Percentiles rank a stretch among this genome's conserved stretches.
These are phyloP conservation scores for Cerastis leucographa DNA, from an alignment of 2,888 invertebrate genomes.

Conservation along the genomic window DNA sequence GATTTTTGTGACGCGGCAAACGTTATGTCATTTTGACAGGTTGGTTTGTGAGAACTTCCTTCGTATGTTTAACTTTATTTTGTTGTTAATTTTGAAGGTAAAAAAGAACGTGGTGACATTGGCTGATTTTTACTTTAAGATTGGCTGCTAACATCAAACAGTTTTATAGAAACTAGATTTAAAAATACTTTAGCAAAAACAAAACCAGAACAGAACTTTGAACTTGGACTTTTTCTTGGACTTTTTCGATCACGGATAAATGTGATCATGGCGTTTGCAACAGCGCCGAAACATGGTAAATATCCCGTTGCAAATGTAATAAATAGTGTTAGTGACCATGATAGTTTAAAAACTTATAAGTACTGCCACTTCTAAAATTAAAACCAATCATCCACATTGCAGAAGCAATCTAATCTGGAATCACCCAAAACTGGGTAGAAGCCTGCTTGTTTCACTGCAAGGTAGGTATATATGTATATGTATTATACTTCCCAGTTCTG, in stretches of 20 bases:
- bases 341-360: no score
- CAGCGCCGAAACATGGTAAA: no score
- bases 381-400: not conserved
- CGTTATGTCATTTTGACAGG: conserved; percentile 12
- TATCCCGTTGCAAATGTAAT: no score
- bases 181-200: not conserved
- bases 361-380: not conserved
- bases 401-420: not conserved
- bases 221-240: not conserved
- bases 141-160: not conserved
- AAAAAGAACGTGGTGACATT: not conserved
- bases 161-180: not conserved
- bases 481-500: no score
- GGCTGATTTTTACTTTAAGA: conserved; percentile 8
- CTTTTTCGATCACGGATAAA: no score
- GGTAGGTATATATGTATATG: no score
- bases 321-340: no score
- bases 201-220: conserved; percentile 7
- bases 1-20: not conserved
- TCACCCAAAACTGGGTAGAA: no score
- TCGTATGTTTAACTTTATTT: not conserved
- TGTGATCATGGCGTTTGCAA: no score
- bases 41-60: conserved; percentile 20
- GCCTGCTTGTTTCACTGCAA: not conserved
- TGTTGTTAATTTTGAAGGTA: not conserved